Percentiles rank a stretch among this genome's conserved stretches.
Conservation (phyloP, 2,113 vertebrate species). For the Chascanopsetta lugubris region DNA sequence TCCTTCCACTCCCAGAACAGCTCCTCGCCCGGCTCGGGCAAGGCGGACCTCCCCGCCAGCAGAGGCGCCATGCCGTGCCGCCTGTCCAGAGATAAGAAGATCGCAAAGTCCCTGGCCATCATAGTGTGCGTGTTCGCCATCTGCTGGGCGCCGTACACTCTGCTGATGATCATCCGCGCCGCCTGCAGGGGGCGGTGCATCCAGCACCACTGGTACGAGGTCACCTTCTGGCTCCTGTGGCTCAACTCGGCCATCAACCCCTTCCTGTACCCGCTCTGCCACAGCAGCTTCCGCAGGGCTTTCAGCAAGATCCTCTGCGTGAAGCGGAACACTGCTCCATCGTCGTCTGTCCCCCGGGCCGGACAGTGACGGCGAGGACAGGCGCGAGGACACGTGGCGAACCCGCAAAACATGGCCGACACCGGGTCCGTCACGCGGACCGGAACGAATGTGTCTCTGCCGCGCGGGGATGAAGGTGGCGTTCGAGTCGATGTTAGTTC, state of each 20-base stretch:
- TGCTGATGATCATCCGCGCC: slow-evolving; percentile 83
- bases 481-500: slow-evolving; percentile 3
- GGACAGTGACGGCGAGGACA: slow-evolving; percentile 61
- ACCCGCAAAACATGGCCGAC: slow-evolving; percentile 4
- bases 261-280: slow-evolving; percentile 88
- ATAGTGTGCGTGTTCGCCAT: slow-evolving; percentile 84
- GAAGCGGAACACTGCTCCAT: slow-evolving; percentile 43
- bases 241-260: slow-evolving; percentile 88
- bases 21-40: slow-evolving; percentile 63
- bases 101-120: slow-evolving; percentile 85
- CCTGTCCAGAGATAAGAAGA: slow-evolving; percentile 84
- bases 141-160: slow-evolving; percentile 88
- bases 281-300: slow-evolving; percentile 84
- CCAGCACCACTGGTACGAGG: slow-evolving; percentile 76
- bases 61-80: slow-evolving; percentile 69
- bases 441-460: background rate
- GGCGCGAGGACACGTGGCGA: slow-evolving; percentile 11
- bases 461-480: slow-evolving; percentile 34
- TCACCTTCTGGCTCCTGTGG: slow-evolving; percentile 91
- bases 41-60: slow-evolving; percentile 60
- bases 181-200: slow-evolving; percentile 68
- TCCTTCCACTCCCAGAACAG: slow-evolving; percentile 67
- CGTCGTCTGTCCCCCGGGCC: slow-evolving; percentile 56
- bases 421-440: slow-evolving; percentile 4
- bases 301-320: slow-evolving; percentile 80